These are phyloP conservation scores for Cherax destructor DNA, from an alignment of 1,140 invertebrate genomes.

Conservation along the genomic window DNA sequence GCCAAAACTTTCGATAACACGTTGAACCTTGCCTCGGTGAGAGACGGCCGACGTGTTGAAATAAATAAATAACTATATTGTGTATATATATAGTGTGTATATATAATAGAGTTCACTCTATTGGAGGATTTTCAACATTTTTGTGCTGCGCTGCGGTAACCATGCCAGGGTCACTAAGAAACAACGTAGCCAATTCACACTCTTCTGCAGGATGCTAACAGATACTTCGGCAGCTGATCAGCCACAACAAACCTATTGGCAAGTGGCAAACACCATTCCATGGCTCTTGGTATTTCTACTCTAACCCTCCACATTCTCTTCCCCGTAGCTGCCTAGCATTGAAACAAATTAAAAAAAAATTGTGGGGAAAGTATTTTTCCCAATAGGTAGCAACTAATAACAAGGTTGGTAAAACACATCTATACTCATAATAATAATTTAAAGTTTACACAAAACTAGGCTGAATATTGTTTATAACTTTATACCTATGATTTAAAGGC, in stretches of 20 bases:
- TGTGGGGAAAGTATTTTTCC: no score
- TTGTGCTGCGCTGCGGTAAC: neutral
- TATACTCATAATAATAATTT: no score
- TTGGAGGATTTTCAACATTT: no score
- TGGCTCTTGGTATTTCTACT: neutral
- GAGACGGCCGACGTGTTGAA: no score
- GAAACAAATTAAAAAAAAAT: neutral
- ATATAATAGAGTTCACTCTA: no score
- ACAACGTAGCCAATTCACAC: neutral
- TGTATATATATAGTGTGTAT: no score
- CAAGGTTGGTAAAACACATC: no score
- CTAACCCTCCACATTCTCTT: neutral
- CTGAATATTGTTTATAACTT: no score
- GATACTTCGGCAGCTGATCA: neutral
- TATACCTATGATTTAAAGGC: no score
- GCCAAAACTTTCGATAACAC: neutral
- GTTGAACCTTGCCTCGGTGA: neutral
- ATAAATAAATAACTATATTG: no score
- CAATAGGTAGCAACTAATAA: no score
- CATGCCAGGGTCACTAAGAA: neutral
- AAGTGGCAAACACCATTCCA: neutral
- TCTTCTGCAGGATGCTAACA: neutral
- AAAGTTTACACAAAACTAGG: no score
- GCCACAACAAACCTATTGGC: neutral
- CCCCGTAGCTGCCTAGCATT: neutral